Evolutionary conservation across 2,797 vertebrate genomes (phyloP).

Genomic region (Anguilla obscura): DNA sequence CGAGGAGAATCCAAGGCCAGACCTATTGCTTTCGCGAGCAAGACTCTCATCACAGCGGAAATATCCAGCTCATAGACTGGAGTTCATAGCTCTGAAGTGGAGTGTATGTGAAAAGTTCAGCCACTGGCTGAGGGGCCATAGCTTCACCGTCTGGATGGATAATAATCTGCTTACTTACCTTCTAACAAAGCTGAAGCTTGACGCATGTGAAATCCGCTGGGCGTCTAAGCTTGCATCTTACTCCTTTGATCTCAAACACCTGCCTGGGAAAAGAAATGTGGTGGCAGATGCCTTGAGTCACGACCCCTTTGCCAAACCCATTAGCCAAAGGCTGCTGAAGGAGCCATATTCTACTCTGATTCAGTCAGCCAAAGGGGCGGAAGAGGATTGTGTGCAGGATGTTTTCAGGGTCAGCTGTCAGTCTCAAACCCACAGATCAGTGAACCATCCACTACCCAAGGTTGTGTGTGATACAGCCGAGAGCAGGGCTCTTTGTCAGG

Average conservation of each 20-base stretch:
- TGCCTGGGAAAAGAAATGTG: constrained; percentile 17
- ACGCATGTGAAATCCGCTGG: constrained; percentile 32
- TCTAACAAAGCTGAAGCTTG: constrained; percentile 36
- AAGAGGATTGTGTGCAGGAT: not conserved
- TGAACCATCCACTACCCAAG: not conserved
- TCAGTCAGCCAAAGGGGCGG: not conserved
- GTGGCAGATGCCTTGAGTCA: constrained; percentile 29
- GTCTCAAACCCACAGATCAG: not conserved
- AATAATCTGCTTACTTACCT: constrained; percentile 39
- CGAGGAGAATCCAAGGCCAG: constrained; percentile 14
- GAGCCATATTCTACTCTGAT: not conserved
- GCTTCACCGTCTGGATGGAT: constrained; percentile 38
- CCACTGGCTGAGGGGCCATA: constrained; percentile 38
- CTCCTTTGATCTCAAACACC: constrained; percentile 32
- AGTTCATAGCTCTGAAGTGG: constrained; percentile 27
- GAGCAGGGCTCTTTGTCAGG: not conserved
- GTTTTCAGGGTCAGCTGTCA: not conserved
- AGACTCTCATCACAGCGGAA: constrained; percentile 32
- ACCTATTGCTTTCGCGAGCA: constrained; percentile 31
- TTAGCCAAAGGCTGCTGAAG: not conserved
- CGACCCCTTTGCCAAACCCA: constrained; percentile 13
- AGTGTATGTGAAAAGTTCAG: constrained; percentile 24
- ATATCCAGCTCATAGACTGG: constrained; percentile 29
- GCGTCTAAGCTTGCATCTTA: constrained; percentile 31
- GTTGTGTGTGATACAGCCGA: not conserved